phyloP scores from a whole-genome alignment of 53 echinoderm and acorn worm genomes.

The Echinarachnius parma region DNA sequence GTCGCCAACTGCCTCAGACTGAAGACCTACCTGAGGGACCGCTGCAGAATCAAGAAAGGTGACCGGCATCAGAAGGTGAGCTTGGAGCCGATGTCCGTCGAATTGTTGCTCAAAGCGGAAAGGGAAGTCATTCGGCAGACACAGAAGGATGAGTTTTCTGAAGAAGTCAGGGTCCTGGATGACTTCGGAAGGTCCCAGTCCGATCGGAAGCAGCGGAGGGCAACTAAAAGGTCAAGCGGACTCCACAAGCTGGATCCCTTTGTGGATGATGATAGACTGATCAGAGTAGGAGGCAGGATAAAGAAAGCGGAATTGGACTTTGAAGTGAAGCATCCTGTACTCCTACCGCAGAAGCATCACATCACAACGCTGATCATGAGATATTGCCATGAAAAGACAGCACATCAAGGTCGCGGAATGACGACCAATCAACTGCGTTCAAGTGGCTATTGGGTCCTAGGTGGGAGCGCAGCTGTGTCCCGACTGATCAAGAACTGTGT shows the following conservation, averaged over 20 bases:
- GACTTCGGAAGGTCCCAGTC: no score
- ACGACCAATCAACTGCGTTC: conserved; percentile 51
- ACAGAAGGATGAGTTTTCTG: conserved; percentile 16
- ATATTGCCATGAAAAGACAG: conserved; percentile 41
- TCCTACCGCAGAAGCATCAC: conserved; percentile 50
- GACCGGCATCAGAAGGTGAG: no score
- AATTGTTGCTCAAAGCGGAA: conserved; percentile 33
- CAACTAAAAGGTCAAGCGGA: neutral
- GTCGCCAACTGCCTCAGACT: conserved; percentile 5
- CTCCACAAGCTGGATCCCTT: conserved; percentile 47
- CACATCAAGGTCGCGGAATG: conserved; percentile 64
- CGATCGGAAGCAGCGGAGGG: no score
- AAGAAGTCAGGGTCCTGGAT: conserved; percentile 21
- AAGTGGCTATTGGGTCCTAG: conserved; percentile 56
- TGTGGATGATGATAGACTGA: conserved; percentile 24
- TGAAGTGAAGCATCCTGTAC: conserved; percentile 48
- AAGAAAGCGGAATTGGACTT: conserved; percentile 23
- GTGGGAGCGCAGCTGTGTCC: conserved; percentile 38
- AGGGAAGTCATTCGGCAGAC: conserved; percentile 16
- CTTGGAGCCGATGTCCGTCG: neutral
- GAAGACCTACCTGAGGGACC: neutral
- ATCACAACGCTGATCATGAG: conserved; percentile 48
- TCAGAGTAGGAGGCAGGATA: conserved; percentile 62
- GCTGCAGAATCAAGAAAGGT: no score
- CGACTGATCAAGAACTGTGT: conserved; percentile 43